Evolutionary conservation across 1,140 invertebrate species (phyloP).

Genomic region (Venturia canescens): DNA sequence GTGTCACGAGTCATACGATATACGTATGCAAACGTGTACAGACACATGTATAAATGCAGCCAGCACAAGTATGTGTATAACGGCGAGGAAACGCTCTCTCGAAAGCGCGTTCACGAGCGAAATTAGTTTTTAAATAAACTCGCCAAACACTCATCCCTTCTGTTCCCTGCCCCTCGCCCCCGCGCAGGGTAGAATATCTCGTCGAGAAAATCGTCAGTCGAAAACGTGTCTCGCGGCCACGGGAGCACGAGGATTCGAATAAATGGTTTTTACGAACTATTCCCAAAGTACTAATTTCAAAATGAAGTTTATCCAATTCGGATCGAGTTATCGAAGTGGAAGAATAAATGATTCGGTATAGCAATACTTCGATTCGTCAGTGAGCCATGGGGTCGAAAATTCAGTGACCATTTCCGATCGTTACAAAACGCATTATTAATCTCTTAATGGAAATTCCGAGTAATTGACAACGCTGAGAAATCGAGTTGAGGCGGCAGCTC

Average conservation of each 20-base stretch:
- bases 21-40: background rate
- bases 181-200: background rate
- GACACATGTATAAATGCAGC: background rate
- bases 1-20: conserved; percentile 38
- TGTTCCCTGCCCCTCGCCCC: background rate
- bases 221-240: background rate
- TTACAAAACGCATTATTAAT: too few species aligned
- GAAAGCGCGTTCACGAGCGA: conserved; percentile 39
- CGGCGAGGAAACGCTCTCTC: conserved; percentile 27
- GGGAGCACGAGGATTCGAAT: background rate
- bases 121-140: conserved; percentile 48
- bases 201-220: background rate
- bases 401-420: too few species aligned
- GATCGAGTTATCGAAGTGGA: too few species aligned
- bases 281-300: too few species aligned
- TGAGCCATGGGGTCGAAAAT: too few species aligned
- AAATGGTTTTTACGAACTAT: too few species aligned
- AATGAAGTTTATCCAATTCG: too few species aligned
- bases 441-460: too few species aligned
- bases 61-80: background rate
- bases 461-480: too few species aligned
- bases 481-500: too few species aligned
- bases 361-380: too few species aligned
- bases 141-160: background rate
- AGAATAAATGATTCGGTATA: too few species aligned